phyloP scores from a whole-genome alignment of 2,113 vertebrate genomes.

The Sapajus apella region DNA sequence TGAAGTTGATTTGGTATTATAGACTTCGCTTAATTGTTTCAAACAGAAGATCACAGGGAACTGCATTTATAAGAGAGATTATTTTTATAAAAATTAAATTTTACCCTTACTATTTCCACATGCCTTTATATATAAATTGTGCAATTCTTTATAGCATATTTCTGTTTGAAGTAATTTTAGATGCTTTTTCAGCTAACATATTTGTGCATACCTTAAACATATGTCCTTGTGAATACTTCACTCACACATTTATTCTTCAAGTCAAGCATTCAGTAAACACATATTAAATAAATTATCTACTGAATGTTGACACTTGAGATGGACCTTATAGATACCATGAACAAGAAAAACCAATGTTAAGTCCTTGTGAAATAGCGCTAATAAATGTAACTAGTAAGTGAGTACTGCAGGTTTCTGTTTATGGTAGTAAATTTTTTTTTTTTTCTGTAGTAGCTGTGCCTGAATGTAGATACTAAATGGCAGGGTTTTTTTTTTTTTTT shows the following conservation, averaged over 20 bases:
- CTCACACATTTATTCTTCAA: conserved; percentile 6
- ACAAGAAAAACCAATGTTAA: neutral
- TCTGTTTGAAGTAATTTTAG: neutral
- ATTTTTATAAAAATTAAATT: conserved; percentile 9
- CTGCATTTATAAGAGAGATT: neutral
- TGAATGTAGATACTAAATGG: neutral
- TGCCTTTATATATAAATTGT: neutral
- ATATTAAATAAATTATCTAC: neutral
- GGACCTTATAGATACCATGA: neutral
- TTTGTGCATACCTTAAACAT: neutral
- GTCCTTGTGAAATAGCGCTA: neutral
- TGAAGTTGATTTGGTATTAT: neutral
- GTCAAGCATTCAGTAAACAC: neutral
- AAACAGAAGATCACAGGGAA: neutral
- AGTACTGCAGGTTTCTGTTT: neutral
- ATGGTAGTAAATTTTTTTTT: neutral
- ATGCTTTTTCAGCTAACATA: neutral
- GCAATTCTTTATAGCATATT: neutral
- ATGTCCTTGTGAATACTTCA: neutral
- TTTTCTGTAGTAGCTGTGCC: neutral
- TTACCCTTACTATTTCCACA: neutral
- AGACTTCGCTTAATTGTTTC: neutral
- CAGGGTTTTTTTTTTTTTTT: neutral
- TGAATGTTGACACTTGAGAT: neutral
- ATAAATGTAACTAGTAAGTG: neutral